A percentile compares a stretch with the other conserved stretches of the same genome.
These are phyloP conservation scores for Tupaia chinensis DNA, from an alignment of 2,113 vertebrate species.

Conservation along the genomic window DNA sequence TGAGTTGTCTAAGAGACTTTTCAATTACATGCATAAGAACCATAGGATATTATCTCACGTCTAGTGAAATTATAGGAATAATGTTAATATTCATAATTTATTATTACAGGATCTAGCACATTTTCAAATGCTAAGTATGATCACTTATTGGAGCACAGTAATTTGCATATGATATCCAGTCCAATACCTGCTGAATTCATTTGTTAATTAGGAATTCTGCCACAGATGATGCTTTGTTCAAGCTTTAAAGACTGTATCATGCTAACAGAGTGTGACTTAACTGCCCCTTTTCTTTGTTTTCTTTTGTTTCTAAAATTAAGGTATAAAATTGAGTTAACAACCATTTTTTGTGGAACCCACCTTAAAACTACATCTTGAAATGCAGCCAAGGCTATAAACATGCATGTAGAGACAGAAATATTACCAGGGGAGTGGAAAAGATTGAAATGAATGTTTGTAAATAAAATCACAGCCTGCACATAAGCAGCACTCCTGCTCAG, in stretches of 20 bases:
- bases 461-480: conserved; percentile 68
- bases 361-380: conserved; percentile 14
- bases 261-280: too few relatives aligned
- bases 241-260: neutral
- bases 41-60: neutral
- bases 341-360: conserved; percentile 49
- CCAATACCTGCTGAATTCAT: neutral
- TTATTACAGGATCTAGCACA: neutral
- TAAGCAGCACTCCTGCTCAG: conserved; percentile 15
- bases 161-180: neutral
- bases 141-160: neutral
- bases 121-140: neutral
- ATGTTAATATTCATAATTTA: neutral
- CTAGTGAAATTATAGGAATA: neutral
- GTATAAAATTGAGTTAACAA: conserved; percentile 43
- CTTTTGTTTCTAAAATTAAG: conserved; percentile 6
- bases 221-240: neutral
- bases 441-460: conserved; percentile 80
- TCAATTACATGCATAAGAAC: neutral
- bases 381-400: conserved; percentile 61
- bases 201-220: neutral
- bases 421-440: conserved; percentile 79
- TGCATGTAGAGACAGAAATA: conserved; percentile 72
- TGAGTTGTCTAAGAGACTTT: neutral
- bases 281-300: neutral